These are phyloP conservation scores for Chymomyza costata DNA, from an alignment of 1,140 invertebrate genomes.

Conservation along the genomic window DNA sequence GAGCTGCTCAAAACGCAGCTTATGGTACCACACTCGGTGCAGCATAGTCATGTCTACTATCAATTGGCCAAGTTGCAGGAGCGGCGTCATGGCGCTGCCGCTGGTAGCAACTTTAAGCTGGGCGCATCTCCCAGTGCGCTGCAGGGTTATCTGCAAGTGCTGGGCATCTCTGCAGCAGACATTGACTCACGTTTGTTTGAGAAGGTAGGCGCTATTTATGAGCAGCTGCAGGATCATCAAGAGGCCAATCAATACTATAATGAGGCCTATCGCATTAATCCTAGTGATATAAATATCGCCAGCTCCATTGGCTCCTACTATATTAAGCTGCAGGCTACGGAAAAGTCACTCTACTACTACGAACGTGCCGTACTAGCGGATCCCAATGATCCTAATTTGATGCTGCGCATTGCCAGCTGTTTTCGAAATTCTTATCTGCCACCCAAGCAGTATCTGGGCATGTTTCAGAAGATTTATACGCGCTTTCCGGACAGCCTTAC, in stretches of 20 bases:
- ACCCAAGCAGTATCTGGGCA: constrained; percentile 87
- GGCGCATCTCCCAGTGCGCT: constrained; percentile 86
- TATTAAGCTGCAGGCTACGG: constrained; percentile 89
- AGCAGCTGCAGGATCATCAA: constrained; percentile 90
- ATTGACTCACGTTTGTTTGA: constrained; percentile 89
- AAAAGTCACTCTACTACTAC: constrained; percentile 93
- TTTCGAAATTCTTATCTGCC: constrained; percentile 86
- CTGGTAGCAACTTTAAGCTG: constrained; percentile 19
- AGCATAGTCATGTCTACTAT: constrained; percentile 88
- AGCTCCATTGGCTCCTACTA: constrained; percentile 95
- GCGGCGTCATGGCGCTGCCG: constrained; percentile 48
- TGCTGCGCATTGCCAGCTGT: constrained; percentile 89
- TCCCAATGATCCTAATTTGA: constrained; percentile 89
- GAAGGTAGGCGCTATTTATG: constrained; percentile 90
- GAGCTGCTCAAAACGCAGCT: constrained; percentile 80
- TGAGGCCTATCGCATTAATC: constrained; percentile 93
- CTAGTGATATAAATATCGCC: constrained; percentile 91
- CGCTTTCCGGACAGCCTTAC: constrained; percentile 91
- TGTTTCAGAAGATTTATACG: constrained; percentile 86
- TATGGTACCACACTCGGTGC: constrained; percentile 67
- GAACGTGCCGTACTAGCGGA: constrained; percentile 91
- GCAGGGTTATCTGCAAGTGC: constrained; percentile 89
- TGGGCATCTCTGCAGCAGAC: constrained; percentile 84
- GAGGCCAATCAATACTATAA: constrained; percentile 94
- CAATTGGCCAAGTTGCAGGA: constrained; percentile 91